Evolutionary conservation across 2,888 invertebrate genomes (phyloP), one percentile per base, ranked within the genome.

Genomic region (Parapristionchus giblindavisi): DNA sequence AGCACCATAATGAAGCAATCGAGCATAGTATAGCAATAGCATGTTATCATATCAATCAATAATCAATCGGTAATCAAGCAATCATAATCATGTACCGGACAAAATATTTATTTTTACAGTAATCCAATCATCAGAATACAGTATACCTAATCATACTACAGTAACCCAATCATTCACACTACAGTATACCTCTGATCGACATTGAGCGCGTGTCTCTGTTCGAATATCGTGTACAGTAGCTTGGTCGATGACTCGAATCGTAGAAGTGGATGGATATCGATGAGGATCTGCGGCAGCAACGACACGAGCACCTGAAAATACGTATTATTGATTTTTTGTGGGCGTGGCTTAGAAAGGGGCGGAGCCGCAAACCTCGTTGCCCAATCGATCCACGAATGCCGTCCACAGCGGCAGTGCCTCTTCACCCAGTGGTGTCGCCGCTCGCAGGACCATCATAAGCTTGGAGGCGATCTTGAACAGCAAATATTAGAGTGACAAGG

Each of bases 131-230:
- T n/a, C n/a, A n/a, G n/a, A n/a, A n/a, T n/a, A n/a, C n/a, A n/a
- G n/a, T n/a, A n/a, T n/a, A n/a, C n/a, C n/a, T n/a, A n/a, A n/a
- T n/a, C n/a, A n/a, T n/a, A n/a, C n/a, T n/a, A n/a, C n/a, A n/a
- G n/a, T n/a, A n/a, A n/a, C n/a, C n/a, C n/a, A n/a, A n/a, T n/a
- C n/a, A n/a, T n/a, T n/a, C n/a, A n/a, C n/a, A n/a, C n/a, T n/a
- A n/a, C n/a, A n/a, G n/a, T n/a, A n/a, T n/a, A 72, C 72, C 60
- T 72, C 48, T 72, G 72, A 17, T 72, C 72, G 32, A 24, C 48
- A 11, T 32, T 43, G 11, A 56, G 60, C 11, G 52, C 74, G 2
- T 54, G 38, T 38, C 54, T 63, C 63, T 74, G 63, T 8, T 74
- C 60, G 63, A 74, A 63, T 36, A 74, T 74, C 40, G 60, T 61